Evolutionary conservation across 1,140 invertebrate species (phyloP).

Genomic region (Bombus sibiricus): DNA sequence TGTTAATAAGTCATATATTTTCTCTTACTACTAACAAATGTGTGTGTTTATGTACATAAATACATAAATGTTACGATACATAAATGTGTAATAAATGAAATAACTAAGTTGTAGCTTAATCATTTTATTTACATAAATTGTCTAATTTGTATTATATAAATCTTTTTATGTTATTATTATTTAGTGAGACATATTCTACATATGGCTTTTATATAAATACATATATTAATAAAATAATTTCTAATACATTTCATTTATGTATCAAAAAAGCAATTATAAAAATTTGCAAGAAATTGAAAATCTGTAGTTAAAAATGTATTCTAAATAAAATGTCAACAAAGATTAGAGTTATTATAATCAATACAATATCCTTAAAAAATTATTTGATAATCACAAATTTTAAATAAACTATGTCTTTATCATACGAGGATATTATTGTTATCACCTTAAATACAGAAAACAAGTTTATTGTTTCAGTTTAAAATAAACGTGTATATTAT

Average conservation of each 20-base stretch:
- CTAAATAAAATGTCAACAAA: neutral
- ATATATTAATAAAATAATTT: neutral
- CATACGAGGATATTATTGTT: neutral
- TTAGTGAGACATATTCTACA: neutral
- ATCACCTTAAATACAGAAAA: constrained; percentile 1
- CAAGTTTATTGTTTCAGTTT: neutral
- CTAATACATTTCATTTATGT: constrained; percentile 9
- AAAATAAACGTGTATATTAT: neutral
- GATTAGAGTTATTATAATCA: constrained; percentile 5
- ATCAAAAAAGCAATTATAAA: neutral
- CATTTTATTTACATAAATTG: no score
- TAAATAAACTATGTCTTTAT: neutral
- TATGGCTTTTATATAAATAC: neutral
- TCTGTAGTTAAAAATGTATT: neutral
- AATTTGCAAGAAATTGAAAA: neutral
- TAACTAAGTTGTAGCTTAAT: neutral
- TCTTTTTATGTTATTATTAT: neutral
- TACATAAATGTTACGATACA: no score
- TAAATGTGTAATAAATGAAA: constrained; percentile 11
- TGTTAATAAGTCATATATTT: neutral
- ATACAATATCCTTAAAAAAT: neutral
- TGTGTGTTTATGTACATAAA: neutral
- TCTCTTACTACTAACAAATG: neutral
- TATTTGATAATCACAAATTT: neutral
- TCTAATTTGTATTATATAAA: neutral